Base-by-base conservation (phyloP, 2,113 vertebrate species). In the Oplegnathus fasciatus region DNA sequence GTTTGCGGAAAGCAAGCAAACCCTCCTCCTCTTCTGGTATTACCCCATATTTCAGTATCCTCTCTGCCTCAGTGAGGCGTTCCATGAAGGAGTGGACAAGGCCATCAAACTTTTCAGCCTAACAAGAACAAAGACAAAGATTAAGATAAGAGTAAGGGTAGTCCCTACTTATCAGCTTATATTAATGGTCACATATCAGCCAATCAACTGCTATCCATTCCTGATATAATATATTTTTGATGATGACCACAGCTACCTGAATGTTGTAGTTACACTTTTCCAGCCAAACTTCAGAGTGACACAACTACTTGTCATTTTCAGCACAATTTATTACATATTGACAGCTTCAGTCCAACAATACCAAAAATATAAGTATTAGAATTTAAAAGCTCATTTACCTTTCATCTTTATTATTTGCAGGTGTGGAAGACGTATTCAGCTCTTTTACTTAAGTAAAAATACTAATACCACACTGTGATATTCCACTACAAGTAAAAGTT, bases 91-190 rank as follows among this genome's bases (percentile, higher is more conserved):
- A 80, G 44, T 95, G 96, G 57, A 97, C 95, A 54, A 96, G 91
- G 18, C 48, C 30, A 68, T 97, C 96, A 52, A 98, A 98, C 92
- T 95, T 96, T 83, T 96, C 96, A 0, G 97, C 97, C 97, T 98
- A 32, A 26, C 0, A 37, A 68, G 14, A 30, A 74, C 9, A 32
- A 58, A 55, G 30, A 57, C 6, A 42, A 64, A 28, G 26, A 37
- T 14, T 72, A 0, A 30, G 57, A 68, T 65, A 28, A 42, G 4
- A 11, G 15, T 1, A 20, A 6, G 3, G 15, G n/a, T 69, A 17
- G 44, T 1, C 2, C 6, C 5, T n/a, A 48, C 22, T 13, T 30
- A 40, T 37, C 6, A 42, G 15, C 20, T 24, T 60, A 15, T 34
- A 42, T n/a, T 50, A 28, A 61, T 48, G 14, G 37, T 55, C 44